phyloP scores from a whole-genome alignment of 2,113 vertebrate species.

The Prochilodus magdalenae region DNA sequence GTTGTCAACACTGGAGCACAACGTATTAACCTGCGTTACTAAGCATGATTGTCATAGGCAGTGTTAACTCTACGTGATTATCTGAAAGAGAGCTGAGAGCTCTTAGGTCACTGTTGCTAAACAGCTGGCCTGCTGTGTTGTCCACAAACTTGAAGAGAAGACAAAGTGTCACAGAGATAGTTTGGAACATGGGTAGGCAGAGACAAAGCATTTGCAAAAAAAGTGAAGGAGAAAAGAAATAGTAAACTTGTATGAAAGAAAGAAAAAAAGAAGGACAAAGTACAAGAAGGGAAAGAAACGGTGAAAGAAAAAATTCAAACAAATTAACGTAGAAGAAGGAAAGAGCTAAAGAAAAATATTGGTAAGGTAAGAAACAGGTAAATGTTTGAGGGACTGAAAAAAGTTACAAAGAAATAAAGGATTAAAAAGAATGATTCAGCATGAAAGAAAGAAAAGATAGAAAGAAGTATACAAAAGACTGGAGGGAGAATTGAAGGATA shows the following conservation, averaged over 20 bases:
- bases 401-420: neutral
- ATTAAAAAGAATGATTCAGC: neutral
- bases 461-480: neutral
- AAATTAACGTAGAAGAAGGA: neutral
- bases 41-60: constrained; percentile 53
- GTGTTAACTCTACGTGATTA: constrained; percentile 61
- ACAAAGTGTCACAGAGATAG: no score
- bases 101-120: no score
- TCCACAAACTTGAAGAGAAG: no score
- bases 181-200: no score
- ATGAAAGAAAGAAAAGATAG: neutral
- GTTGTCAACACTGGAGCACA: constrained; percentile 19
- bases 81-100: constrained; percentile 31
- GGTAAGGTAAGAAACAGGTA: no score
- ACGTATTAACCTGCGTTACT: constrained; percentile 55
- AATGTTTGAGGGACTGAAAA: neutral
- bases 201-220: neutral
- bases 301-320: neutral
- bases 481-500: no score
- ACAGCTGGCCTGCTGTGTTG: no score
- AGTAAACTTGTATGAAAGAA: neutral
- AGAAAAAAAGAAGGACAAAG: neutral
- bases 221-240: neutral
- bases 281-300: neutral
- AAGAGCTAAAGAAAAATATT: no score